Evolutionary conservation across 2,888 invertebrate genomes (phyloP), one percentile per base, ranked within the genome.

Genomic region (Octonoba sinensis): DNA sequence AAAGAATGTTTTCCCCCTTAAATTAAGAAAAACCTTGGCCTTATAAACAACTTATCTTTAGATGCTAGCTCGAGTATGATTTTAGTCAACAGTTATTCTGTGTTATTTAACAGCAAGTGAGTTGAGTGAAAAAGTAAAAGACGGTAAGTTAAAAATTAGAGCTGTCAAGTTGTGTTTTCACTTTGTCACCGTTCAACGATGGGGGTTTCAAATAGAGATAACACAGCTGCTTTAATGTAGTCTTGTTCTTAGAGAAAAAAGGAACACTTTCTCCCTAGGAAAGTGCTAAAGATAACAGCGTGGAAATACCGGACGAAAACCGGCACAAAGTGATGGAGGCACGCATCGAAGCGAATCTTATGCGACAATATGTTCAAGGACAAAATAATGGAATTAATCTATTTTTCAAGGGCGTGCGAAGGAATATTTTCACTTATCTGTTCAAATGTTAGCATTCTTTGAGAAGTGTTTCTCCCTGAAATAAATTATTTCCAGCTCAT

Each of bases 231-330:
- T 67, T 75, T 75, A 59, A 24, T 57, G 75, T 57, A 64, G 59
- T 47, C 62, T 18, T 65, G 27, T 64, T 16, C 51, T 56, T 12
- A 56, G 27, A 73, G 65, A 60, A 60, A 70, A 36, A 36, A 36
- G 36, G 11, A 64, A 27, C 66, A 47, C 66, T 49, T 59, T 67
- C 49, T 18, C 18, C 20, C 67, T 49, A 49, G 47, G 51, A 49
- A 69, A 60, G 60, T 76, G 76, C 76, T 69, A 76, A 76, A 69
- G 76, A 76, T 76, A 62, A 62, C 62, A 69, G 69, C 49, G 75
- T 49, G 46, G 20, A 46, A 59, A 71, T 59, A 47, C 22, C 51
- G 36, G 24, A 36, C 24, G 62, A 20, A 66, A 67, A 67, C 22
- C 73, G 46, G 36, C 72, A 18, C 27, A 24, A 62, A 51, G 20